Base-by-base conservation (phyloP, 2,888 invertebrate species). In the Lasioglossum oenotherae region DNA sequence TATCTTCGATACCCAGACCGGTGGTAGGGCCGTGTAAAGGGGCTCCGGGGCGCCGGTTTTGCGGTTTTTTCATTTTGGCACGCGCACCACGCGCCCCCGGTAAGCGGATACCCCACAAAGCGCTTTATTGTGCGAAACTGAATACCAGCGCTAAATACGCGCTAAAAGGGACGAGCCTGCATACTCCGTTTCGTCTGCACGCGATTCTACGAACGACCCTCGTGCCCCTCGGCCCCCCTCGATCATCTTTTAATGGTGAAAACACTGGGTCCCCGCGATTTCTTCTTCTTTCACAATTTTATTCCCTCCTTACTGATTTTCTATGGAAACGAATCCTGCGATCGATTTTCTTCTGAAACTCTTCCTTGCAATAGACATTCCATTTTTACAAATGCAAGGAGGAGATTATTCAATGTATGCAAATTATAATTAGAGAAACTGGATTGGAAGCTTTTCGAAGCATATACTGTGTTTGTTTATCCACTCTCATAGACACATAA, bases 51-150 rank as follows among this genome's bases (percentile, higher is more conserved):
- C 83, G 90, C 87, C 90, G 90, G 92, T 94, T 92, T 76, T 93
- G 93, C 92, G 92, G 93, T 93, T 94, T 94, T 93, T 93, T 93
- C 92, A 92, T 93, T 94, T 94, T 93, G 94, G 94, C 94, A 94
- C 94, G 94, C 94, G 94, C 89, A 92, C 92, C 88, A 88, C 91
- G 89, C 91, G 89, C 91, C 92, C 89, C 85, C 83, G 86, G 95
- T 95, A 95, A 95, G 90, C 92, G 93, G 94, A 95, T 94, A 95
- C 91, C 93, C 91, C 92, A 94, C 93, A 95, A 95, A 94, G 94
- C 93, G 92, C 93, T 94, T 95, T 94, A 95, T 94, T 94, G 93
- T 93, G 92, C 89, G 94, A 94, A 94, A 95, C 88, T 92, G 93
- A 94, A 95, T 95, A 92, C 93, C 91, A 87, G 81, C 92, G 92